Conservation (phyloP, 2,113 vertebrate genomes). For the Aegithalos caudatus region DNA sequence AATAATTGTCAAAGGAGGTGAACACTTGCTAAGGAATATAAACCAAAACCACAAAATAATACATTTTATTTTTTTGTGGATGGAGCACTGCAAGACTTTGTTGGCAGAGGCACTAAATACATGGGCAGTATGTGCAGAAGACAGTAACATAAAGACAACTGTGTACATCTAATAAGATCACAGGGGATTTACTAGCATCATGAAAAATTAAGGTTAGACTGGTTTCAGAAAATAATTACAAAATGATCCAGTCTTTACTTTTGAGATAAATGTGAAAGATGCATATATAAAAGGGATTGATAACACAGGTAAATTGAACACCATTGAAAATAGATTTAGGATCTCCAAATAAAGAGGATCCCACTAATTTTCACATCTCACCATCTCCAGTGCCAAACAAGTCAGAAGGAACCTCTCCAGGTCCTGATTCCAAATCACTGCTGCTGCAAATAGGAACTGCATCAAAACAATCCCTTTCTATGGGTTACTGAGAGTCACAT, state of each 20-base stretch:
- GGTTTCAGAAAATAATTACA: neutral
- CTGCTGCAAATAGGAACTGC: neutral
- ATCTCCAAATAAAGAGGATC: neutral
- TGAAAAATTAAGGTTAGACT: neutral
- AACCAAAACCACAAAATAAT: neutral
- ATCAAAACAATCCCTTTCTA: neutral
- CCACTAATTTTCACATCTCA: neutral
- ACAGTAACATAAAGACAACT: neutral
- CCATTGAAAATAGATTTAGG: neutral
- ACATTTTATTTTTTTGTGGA: neutral
- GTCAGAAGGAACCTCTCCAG: neutral
- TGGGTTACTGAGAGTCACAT: neutral
- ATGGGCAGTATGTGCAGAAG: neutral
- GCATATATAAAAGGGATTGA: neutral
- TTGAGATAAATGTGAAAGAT: neutral
- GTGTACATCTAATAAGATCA: neutral
- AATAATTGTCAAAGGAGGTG: neutral
- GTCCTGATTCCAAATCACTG: neutral
- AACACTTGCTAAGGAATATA: neutral
- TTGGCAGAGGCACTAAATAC: neutral
- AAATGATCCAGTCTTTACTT: neutral
- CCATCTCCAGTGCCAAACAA: neutral
- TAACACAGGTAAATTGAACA: neutral
- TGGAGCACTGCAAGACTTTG: neutral
- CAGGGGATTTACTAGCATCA: neutral